Evolutionary conservation across 2,113 vertebrate species (phyloP).

Genomic region (Murina feae): DNA sequence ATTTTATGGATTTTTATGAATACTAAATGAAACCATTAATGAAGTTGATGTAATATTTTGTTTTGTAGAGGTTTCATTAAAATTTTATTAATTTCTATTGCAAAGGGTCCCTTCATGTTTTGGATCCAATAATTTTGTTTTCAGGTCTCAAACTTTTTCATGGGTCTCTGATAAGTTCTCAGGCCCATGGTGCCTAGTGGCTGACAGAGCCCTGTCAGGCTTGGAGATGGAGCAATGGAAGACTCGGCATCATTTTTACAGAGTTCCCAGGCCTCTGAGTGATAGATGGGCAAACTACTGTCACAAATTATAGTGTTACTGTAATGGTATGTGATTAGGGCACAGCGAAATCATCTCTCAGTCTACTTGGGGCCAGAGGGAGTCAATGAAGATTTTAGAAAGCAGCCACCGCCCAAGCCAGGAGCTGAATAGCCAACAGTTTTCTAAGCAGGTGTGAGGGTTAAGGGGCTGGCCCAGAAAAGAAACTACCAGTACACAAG

Average conservation of each 20-base stretch:
- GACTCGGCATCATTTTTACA: not conserved
- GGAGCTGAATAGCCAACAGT: not conserved
- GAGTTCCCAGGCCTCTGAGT: not conserved
- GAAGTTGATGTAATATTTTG: slow-evolving; percentile 50
- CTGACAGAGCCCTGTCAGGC: not conserved
- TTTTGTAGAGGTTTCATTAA: slow-evolving; percentile 57
- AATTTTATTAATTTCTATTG: slow-evolving; percentile 46
- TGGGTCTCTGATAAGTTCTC: not conserved
- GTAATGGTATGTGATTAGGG: not conserved
- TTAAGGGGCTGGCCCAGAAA: not conserved
- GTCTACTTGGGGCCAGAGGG: not conserved
- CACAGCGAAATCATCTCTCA: not conserved
- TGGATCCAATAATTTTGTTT: not conserved
- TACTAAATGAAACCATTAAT: slow-evolving; percentile 49
- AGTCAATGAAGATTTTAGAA: not conserved
- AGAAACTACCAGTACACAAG: not conserved
- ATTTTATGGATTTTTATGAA: slow-evolving; percentile 58
- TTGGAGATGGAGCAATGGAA: not conserved
- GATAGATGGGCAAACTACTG: not conserved
- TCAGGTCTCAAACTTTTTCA: not conserved
- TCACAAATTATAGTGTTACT: not conserved
- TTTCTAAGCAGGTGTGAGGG: not conserved
- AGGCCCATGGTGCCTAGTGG: not conserved
- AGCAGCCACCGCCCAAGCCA: not conserved
- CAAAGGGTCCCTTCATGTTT: not conserved